phyloP scores from a whole-genome alignment of 2,888 invertebrate species.

The Blera fallax region DNA sequence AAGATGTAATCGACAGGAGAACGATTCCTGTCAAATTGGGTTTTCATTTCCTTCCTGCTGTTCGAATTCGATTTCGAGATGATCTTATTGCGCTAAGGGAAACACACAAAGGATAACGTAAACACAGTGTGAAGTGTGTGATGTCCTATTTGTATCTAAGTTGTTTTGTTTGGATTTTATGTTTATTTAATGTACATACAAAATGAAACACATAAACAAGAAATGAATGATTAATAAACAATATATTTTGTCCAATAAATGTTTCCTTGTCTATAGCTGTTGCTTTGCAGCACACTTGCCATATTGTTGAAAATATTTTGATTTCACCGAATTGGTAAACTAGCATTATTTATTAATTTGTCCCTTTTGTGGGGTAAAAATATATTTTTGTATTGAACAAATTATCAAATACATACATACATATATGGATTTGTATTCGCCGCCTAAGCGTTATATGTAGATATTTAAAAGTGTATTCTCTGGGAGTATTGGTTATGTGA shows the following conservation, averaged over 20 bases:
- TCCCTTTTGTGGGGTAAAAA: too few relatives aligned
- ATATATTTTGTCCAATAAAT: slow-evolving; percentile 16
- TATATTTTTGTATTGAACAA: too few relatives aligned
- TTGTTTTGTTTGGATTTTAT: slow-evolving; percentile 27
- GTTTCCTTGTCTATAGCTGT: background rate
- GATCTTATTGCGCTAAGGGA: slow-evolving; percentile 18
- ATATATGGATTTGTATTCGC: too few relatives aligned
- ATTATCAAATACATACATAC: too few relatives aligned
- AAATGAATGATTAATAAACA: slow-evolving; percentile 61
- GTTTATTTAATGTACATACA: slow-evolving; percentile 50
- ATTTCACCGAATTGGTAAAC: background rate
- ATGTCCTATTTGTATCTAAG: slow-evolving; percentile 32
- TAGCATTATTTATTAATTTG: background rate
- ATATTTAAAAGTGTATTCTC: too few relatives aligned
- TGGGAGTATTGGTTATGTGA: too few relatives aligned
- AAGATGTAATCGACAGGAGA: slow-evolving; percentile 29
- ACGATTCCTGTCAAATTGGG: slow-evolving; percentile 47
- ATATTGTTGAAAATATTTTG: background rate
- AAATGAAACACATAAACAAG: slow-evolving; percentile 54
- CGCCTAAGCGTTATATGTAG: too few relatives aligned
- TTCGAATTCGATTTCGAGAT: slow-evolving; percentile 11
- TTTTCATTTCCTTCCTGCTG: slow-evolving; percentile 58
- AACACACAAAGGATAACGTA: slow-evolving; percentile 45
- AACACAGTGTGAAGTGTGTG: slow-evolving; percentile 39
- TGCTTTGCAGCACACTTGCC: background rate